Percentiles rank a stretch among this genome's conserved stretches.
These are phyloP conservation scores for Saimiri boliviensis DNA, from an alignment of 2,113 vertebrate genomes.

Conservation along the genomic window DNA sequence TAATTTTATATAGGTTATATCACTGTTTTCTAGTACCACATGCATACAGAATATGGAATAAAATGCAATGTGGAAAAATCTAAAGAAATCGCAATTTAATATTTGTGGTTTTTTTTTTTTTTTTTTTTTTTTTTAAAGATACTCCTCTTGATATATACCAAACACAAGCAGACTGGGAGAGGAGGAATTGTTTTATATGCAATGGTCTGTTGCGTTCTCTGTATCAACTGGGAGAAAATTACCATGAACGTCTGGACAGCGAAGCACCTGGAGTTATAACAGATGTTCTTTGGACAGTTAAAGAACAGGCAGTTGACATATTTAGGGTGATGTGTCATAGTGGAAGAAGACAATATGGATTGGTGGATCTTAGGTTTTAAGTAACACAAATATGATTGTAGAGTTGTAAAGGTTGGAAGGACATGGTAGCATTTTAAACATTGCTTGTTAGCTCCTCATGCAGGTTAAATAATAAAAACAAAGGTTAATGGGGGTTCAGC, in stretches of 20 bases:
- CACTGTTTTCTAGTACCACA: neutral
- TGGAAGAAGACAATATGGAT: slow-evolving; percentile 58
- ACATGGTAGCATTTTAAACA: neutral
- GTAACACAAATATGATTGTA: slow-evolving; percentile 58
- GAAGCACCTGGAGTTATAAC: slow-evolving; percentile 76
- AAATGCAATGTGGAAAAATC: slow-evolving; percentile 55
- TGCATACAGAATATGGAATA: slow-evolving; percentile 41
- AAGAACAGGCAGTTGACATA: slow-evolving; percentile 77
- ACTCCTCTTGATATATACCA: neutral
- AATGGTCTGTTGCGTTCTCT: neutral
- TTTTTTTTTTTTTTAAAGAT: neutral
- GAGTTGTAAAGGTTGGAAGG: slow-evolving; percentile 51
- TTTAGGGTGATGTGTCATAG: slow-evolving; percentile 73
- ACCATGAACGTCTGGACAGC: slow-evolving; percentile 18
- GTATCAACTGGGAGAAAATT: neutral
- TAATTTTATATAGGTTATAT: neutral
- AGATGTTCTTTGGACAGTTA: slow-evolving; percentile 78
- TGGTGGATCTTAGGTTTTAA: slow-evolving; percentile 70
- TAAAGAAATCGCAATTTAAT: slow-evolving; percentile 46
- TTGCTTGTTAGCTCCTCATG: slow-evolving; percentile 9
- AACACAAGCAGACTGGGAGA: too few species aligned
- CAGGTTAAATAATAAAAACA: slow-evolving; percentile 70
- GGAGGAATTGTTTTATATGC: neutral
- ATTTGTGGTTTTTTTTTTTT: neutral
- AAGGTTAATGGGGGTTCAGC: slow-evolving; percentile 4